Base-by-base conservation (phyloP, 1,140 invertebrate genomes). In the Aphaenogaster rudis region DNA sequence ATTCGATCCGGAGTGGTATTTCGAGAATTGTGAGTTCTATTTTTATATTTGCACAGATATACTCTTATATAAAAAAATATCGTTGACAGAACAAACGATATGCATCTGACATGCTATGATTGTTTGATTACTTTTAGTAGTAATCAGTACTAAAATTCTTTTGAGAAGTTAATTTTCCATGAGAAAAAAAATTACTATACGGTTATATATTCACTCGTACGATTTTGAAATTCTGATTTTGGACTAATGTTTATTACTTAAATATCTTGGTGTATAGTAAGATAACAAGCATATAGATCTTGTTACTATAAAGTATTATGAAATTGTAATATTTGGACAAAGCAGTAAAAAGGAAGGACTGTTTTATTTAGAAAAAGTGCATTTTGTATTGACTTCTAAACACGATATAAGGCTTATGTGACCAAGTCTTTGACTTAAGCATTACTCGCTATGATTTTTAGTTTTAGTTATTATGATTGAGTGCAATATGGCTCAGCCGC, bases 401-500 rank as follows among this genome's bases (percentile, higher is more conserved):
- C 17, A 4, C 21, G 13, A 64, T n/a, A 63, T 13, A 3, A 28
- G 66, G 13, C 39, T 28, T 17, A 42, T 39, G 36, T 36, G 6
- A 78, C 11, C 13, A 63, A 42, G 63, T 39, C 50, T 88, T 61
- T 52, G 42, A 54, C 48, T 90, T 88, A 90, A 78, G 6, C 57
- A 33, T 72, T 88, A 89, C 45, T 79, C 1, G 63, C 48, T 84
- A 67, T 76, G 85, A 84, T 87, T 78, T 64, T 84, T 92, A 90
- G 50, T 72, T 28, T 9, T 92, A 91, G 61, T 78, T 72, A 64
- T 88, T 88, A 76, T 66, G 72, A 86, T 89, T 52, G 80, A 93
- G 93, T 93, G 92, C 92, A 93, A 94, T 94, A 93, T 88, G 86
- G 74, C 50, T 88, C 45, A 77, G 81, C 78, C 81, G n/a, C 67